Percentiles rank a stretch among this genome's conserved stretches.
Conservation (phyloP, 2,888 invertebrate genomes). For the Petrophora chlorosata region DNA sequence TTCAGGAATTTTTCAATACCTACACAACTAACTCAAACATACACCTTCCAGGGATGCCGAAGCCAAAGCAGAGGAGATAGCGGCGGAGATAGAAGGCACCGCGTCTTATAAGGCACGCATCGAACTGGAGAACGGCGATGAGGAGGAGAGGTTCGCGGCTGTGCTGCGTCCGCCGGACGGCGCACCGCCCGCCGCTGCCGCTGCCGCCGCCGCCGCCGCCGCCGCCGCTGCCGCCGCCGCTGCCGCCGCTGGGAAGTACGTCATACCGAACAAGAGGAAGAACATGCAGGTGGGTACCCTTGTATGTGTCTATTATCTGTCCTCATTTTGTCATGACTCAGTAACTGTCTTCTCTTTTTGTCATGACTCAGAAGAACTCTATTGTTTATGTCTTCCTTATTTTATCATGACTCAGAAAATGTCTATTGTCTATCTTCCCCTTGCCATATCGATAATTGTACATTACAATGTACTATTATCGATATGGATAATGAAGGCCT, state of each 20-base stretch:
- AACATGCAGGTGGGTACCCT: constrained; percentile 69
- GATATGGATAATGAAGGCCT: too few species aligned
- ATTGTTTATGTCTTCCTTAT: too few species aligned
- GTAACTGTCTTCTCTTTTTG: too few species aligned
- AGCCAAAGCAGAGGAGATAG: constrained; percentile 94
- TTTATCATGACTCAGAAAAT: too few species aligned
- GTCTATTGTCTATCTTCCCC: too few species aligned
- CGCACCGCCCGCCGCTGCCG: constrained; percentile 55
- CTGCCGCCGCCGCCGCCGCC: constrained; percentile 52
- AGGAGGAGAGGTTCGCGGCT: constrained; percentile 94
- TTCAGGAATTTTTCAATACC: too few species aligned
- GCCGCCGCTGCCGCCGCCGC: constrained; percentile 67
- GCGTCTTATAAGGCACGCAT: constrained; percentile 91
- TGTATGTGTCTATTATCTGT: neutral
- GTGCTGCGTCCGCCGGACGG: constrained; percentile 87
- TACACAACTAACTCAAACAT: too few species aligned
- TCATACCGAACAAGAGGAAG: constrained; percentile 92
- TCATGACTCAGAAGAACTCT: too few species aligned
- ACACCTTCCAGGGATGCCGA: constrained; percentile 85
- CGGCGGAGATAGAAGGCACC: constrained; percentile 95
- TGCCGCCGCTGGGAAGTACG: constrained; percentile 85
- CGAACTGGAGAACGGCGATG: constrained; percentile 96
- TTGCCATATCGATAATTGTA: too few species aligned
- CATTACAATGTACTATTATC: too few species aligned
- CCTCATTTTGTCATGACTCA: too few species aligned